These are phyloP conservation scores for Caenorhabditis tropicalis DNA, from an alignment of 1,140 invertebrate genomes.

Conservation along the genomic window DNA sequence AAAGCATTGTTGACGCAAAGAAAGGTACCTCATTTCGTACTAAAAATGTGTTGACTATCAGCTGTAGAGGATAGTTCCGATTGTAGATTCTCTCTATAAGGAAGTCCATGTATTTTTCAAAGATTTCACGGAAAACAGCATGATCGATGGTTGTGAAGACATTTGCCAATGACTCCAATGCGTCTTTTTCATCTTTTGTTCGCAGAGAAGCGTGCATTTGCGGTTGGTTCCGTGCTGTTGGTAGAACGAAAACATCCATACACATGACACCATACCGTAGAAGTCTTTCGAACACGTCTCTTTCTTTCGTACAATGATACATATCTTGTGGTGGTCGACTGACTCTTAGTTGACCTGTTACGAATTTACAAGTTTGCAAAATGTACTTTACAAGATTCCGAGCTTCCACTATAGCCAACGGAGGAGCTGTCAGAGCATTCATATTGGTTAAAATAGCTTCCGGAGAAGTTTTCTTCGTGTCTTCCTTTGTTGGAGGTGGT, in stretches of 20 bases:
- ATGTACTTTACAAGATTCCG: conserved; percentile 46
- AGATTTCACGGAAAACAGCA: conserved; percentile 54
- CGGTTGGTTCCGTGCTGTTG: conserved; percentile 11
- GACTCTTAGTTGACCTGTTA: background rate
- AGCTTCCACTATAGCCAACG: background rate
- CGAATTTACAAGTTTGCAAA: conserved; percentile 32
- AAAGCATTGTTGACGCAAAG: conserved; percentile 43
- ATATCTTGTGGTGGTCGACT: background rate
- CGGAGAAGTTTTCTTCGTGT: conserved; percentile 7
- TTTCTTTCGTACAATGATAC: conserved; percentile 37
- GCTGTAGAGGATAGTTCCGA: conserved; percentile 22
- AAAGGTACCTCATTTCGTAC: conserved; percentile 20
- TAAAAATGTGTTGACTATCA: conserved; percentile 45
- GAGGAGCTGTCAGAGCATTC: background rate
- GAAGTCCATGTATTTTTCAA: conserved; percentile 50
- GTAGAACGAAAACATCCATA: conserved; percentile 54
- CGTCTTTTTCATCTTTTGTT: conserved; percentile 56
- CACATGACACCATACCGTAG: conserved; percentile 50
- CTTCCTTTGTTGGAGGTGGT: background rate
- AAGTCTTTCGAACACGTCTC: conserved; percentile 46
- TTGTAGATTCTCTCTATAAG: conserved; percentile 53
- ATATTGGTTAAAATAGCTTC: background rate
- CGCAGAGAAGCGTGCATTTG: background rate
- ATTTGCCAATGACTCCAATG: conserved; percentile 47
- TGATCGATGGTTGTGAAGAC: conserved; percentile 49